Evolutionary conservation across 2,888 invertebrate genomes (phyloP).

Genomic region (Campoletis raptor): DNA sequence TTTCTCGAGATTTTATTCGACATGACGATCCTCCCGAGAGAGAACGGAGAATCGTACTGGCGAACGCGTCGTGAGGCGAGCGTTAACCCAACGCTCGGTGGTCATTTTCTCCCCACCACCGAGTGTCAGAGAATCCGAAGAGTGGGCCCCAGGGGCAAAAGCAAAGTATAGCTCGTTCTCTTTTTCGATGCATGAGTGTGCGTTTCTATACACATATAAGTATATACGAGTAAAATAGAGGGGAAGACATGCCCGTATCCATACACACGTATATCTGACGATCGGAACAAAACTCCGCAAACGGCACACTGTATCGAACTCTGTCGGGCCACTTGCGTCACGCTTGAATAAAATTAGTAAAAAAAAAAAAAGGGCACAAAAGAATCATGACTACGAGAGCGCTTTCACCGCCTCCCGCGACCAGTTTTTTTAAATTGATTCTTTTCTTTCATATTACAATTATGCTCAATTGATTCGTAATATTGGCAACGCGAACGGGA

Average conservation of each 20-base stretch:
- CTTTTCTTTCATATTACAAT: not conserved
- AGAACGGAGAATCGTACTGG: slow-evolving; percentile 76
- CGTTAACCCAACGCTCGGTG: slow-evolving; percentile 68
- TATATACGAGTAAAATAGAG: not conserved
- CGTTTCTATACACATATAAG: not conserved
- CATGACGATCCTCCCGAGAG: slow-evolving; percentile 72
- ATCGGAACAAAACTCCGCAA: slow-evolving; percentile 50
- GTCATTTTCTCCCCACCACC: slow-evolving; percentile 33
- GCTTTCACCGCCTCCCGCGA: slow-evolving; percentile 37
- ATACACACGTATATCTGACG: slow-evolving; percentile 22
- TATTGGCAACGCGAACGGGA: not conserved
- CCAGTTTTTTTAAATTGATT: slow-evolving; percentile 1
- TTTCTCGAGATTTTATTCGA: slow-evolving; percentile 66
- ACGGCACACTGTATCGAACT: slow-evolving; percentile 26
- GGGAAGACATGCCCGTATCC: slow-evolving; percentile 33
- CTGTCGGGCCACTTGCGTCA: slow-evolving; percentile 65
- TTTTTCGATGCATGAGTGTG: slow-evolving; percentile 28
- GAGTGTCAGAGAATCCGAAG: slow-evolving; percentile 34
- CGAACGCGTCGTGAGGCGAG: slow-evolving; percentile 53
- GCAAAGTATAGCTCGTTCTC: slow-evolving; percentile 40
- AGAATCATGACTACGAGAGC: slow-evolving; percentile 13
- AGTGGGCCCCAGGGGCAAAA: slow-evolving; percentile 24
- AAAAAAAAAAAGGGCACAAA: slow-evolving; percentile 28
- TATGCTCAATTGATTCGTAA: not conserved
- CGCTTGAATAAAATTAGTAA: slow-evolving; percentile 31